phyloP scores from a whole-genome alignment of 2,888 invertebrate species.

The Eubasilissa splendida region DNA sequence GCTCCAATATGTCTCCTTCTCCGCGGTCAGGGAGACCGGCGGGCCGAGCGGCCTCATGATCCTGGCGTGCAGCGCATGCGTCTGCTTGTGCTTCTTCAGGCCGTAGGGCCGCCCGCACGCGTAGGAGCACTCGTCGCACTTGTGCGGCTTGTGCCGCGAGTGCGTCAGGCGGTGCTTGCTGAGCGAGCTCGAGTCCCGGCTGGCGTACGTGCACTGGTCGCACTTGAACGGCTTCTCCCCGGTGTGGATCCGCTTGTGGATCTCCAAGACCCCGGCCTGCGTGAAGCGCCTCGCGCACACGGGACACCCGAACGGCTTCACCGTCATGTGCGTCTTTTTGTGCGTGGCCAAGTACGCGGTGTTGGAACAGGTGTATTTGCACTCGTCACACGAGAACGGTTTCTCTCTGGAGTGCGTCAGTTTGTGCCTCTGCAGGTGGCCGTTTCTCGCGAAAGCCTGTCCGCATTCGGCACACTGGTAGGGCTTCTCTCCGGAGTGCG shows the following conservation, averaged over 20 bases:
- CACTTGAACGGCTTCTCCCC: conserved; percentile 69
- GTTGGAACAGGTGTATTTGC: conserved; percentile 68
- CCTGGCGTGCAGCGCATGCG: neutral
- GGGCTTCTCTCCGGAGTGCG: conserved; percentile 10
- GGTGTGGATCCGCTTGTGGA: conserved; percentile 70
- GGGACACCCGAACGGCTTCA: conserved; percentile 68
- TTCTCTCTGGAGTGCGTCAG: conserved; percentile 66
- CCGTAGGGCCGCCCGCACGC: neutral
- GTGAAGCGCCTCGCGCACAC: conserved; percentile 68
- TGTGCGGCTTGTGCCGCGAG: conserved; percentile 61
- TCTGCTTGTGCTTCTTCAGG: neutral
- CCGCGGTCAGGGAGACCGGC: too few species aligned
- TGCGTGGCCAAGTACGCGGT: conserved; percentile 70
- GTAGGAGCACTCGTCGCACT: conserved; percentile 66
- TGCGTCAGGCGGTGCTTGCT: conserved; percentile 60
- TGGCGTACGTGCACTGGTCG: conserved; percentile 62
- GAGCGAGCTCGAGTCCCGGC: conserved; percentile 13
- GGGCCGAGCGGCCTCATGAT: too few species aligned
- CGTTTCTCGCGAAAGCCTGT: conserved; percentile 68
- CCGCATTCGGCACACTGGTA: conserved; percentile 64
- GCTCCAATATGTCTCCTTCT: too few species aligned
- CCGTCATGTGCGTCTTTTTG: conserved; percentile 67
- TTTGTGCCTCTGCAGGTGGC: conserved; percentile 70
- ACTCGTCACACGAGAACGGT: conserved; percentile 67
- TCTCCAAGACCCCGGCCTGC: conserved; percentile 68